Conservation (phyloP, 2,888 invertebrate genomes). For the Ichneumoninae sp. region DNA sequence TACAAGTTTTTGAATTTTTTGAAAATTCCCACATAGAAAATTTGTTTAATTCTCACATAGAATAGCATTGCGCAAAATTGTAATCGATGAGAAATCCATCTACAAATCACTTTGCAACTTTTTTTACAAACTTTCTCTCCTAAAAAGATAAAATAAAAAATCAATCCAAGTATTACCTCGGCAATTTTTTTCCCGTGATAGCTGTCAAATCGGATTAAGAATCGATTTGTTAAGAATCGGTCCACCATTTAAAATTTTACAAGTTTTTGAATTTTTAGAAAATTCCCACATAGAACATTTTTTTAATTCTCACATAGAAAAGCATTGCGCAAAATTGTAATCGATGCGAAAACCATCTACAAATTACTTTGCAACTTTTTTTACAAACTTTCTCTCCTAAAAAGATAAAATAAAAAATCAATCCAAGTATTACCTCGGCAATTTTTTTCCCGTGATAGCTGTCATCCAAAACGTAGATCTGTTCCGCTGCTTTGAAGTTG, state of each 20-base stretch:
- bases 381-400: neutral
- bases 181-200: constrained; percentile 86
- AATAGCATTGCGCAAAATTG: no score
- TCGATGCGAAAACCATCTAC: neutral
- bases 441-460: constrained; percentile 86
- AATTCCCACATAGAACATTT: no score
- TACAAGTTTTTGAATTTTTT: no score
- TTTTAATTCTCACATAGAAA: no score
- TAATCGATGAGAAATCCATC: neutral
- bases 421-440: constrained; percentile 80
- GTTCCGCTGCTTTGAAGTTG: constrained; percentile 20
- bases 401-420: neutral
- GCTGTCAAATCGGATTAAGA: no score
- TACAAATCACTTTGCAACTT: neutral
- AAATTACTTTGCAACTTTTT: neutral
- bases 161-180: constrained; percentile 77
- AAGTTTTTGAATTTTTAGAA: no score
- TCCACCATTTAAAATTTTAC: no score
- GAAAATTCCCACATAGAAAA: no score
- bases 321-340: no score
- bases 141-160: neutral
- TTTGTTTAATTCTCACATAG: no score
- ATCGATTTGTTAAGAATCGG: no score
- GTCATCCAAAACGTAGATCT: constrained; percentile 79
- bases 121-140: neutral